These are phyloP conservation scores for Trichechus manatus DNA, from an alignment of 2,113 vertebrate genomes.

Conservation along the genomic window DNA sequence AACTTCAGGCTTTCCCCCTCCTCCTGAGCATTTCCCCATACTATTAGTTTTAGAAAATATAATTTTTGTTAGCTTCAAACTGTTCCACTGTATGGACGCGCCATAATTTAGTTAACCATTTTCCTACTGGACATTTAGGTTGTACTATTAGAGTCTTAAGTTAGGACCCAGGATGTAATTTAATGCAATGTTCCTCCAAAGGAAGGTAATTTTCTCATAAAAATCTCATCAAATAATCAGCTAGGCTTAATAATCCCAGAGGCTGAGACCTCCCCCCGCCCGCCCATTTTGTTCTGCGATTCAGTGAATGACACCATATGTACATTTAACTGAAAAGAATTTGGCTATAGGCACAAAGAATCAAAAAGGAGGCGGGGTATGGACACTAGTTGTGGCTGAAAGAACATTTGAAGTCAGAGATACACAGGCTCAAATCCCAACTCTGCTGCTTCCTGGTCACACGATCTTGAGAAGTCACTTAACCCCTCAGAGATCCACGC, in stretches of 20 bases:
- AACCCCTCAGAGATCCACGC: not conserved
- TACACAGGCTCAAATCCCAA: not conserved
- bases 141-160: not conserved
- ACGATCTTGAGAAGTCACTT: not conserved
- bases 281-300: not conserved
- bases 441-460: not conserved
- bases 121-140: not conserved
- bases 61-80: not conserved
- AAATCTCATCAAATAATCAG: conserved; percentile 24
- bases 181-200: conserved; percentile 6
- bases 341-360: not conserved
- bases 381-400: not conserved
- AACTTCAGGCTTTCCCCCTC: not conserved
- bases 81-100: no score
- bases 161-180: not conserved
- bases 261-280: not conserved
- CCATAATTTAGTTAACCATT: not conserved
- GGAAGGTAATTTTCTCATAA: not conserved
- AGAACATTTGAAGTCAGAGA: not conserved
- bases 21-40: not conserved
- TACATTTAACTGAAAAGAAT: not conserved
- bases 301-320: not conserved
- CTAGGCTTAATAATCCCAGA: conserved; percentile 20
- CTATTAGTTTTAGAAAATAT: not conserved
- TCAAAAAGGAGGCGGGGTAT: no score